Conservation (phyloP, 2,797 vertebrate genomes). For the Channallabes apus region DNA sequence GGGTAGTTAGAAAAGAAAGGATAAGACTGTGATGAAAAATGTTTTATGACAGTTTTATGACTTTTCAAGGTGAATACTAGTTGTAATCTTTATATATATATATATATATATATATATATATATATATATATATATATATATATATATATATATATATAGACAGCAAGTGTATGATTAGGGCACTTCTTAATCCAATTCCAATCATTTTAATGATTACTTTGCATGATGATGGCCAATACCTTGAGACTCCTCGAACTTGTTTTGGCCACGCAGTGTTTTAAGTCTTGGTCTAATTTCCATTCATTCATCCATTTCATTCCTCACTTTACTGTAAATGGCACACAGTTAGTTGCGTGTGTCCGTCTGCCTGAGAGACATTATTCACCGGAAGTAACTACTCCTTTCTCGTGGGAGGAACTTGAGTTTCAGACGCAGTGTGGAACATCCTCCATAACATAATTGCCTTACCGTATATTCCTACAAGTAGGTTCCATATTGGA, state of each 20-base stretch:
- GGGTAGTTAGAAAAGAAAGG: not conserved
- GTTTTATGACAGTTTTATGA: not conserved
- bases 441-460: not conserved
- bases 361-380: conserved; percentile 2
- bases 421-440: not conserved
- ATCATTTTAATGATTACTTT: too few relatives aligned
- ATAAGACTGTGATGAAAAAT: not conserved
- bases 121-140: too few relatives aligned
- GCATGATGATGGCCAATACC: too few relatives aligned
- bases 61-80: not conserved
- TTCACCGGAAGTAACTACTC: not conserved
- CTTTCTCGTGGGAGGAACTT: not conserved
- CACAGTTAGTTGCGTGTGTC: not conserved
- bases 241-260: too few relatives aligned
- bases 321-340: not conserved
- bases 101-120: too few relatives aligned
- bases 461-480: not conserved
- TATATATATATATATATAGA: too few relatives aligned
- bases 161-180: not conserved
- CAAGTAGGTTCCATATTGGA: not conserved
- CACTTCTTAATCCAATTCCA: too few relatives aligned
- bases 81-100: too few relatives aligned
- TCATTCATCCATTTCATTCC: not conserved
- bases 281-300: not conserved
- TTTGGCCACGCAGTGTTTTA: not conserved